These are phyloP conservation scores for Cottoperca gobio DNA, from an alignment of 2,797 vertebrate species.

Conservation along the genomic window DNA sequence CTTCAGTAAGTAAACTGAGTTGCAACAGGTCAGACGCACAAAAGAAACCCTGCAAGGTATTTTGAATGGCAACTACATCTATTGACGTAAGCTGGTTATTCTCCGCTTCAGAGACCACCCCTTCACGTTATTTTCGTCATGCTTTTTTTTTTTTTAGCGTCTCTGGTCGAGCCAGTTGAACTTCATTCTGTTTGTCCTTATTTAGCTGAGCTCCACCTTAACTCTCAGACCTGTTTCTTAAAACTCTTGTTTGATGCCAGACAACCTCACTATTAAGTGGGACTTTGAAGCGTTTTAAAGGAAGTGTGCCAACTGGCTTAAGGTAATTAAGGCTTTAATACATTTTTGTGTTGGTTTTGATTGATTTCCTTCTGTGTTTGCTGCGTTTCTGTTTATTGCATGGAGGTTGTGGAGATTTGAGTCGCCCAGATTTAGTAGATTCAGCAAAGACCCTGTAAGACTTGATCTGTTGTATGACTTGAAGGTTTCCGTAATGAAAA, in stretches of 20 bases:
- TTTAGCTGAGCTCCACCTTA: constrained; percentile 15
- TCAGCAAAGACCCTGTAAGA: not conserved
- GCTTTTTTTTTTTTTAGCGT: not conserved
- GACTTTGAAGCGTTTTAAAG: not conserved
- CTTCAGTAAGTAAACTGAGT: not conserved
- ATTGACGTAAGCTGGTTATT: not conserved
- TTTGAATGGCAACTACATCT: not conserved
- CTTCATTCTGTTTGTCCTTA: constrained; percentile 59
- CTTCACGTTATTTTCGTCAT: too few species aligned
- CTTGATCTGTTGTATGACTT: not conserved
- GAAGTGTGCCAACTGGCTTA: not conserved
- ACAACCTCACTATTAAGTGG: too few species aligned
- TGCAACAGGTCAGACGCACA: not conserved
- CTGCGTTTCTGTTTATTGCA: not conserved
- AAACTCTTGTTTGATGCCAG: not conserved
- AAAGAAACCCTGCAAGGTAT: not conserved
- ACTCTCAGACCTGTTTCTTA: not conserved
- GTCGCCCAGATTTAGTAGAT: not conserved
- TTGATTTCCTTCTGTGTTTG: not conserved
- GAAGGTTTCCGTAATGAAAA: not conserved
- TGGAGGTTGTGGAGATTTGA: not conserved
- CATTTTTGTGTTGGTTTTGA: fast-evolving
- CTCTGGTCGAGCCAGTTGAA: constrained; percentile 69
- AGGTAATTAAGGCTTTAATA: constrained; percentile 24
- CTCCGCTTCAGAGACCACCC: not conserved